phyloP scores from a whole-genome alignment of 2,888 invertebrate genomes.

The Norana najaformis region DNA sequence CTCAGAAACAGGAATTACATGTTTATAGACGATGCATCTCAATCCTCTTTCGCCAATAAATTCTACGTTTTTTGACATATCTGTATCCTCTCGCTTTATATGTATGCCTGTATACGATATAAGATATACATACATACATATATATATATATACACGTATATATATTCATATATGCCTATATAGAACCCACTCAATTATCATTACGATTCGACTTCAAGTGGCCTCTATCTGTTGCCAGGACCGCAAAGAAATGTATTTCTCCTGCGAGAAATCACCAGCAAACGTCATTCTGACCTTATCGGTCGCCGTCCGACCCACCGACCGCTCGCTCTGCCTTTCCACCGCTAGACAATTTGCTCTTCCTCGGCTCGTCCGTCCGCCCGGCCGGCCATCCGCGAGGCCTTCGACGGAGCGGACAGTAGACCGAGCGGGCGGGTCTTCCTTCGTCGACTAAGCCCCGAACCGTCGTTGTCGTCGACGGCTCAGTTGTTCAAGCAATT shows the following conservation, averaged over 20 bases:
- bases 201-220: not conserved
- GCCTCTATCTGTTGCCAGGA: slow-evolving; percentile 20
- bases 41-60: not conserved
- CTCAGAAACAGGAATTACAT: not conserved
- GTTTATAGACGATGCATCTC: not conserved
- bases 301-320: not conserved
- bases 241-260: slow-evolving; percentile 16
- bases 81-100: not conserved
- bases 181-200: not conserved
- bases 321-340: not conserved
- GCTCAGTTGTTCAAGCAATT: not conserved
- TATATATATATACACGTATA: not conserved
- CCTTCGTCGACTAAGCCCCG: not conserved
- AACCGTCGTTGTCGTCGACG: too few relatives aligned
- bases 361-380: not conserved
- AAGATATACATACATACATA: not conserved
- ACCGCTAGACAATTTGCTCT: not conserved
- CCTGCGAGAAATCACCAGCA: slow-evolving; percentile 20
- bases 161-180: not conserved
- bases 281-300: slow-evolving; percentile 8
- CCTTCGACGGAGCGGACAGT: not conserved
- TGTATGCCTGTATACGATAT: not conserved
- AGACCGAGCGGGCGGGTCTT: not conserved
- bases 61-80: not conserved
- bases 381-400: not conserved